phyloP scores from a whole-genome alignment of 2,797 vertebrate genomes.

The Coracias cyanogaster region DNA sequence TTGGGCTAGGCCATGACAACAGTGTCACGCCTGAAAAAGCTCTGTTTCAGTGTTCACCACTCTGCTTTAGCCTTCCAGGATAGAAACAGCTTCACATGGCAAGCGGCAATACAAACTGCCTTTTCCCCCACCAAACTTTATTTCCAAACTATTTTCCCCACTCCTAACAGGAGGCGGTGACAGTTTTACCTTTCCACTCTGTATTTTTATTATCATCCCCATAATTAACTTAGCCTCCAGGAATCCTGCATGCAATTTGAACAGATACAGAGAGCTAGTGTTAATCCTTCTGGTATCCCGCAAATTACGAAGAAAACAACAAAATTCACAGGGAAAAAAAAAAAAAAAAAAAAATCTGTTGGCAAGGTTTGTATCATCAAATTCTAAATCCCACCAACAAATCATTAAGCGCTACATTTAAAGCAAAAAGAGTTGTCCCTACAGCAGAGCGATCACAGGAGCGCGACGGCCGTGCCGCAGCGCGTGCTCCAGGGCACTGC shows the following conservation, averaged over 20 bases:
- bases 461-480: slow-evolving; percentile 74
- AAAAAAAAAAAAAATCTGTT: background rate
- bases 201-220: background rate
- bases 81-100: background rate
- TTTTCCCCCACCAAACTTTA: background rate
- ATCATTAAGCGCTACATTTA: background rate
- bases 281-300: background rate
- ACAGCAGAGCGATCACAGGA: slow-evolving; percentile 62
- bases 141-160: background rate
- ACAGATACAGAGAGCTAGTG: background rate
- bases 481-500: slow-evolving; percentile 74
- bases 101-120: background rate
- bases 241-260: background rate
- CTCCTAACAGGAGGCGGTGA: background rate
- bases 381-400: background rate
- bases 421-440: slow-evolving; percentile 31
- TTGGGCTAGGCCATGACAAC: background rate
- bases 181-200: background rate
- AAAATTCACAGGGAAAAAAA: background rate
- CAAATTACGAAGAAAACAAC: background rate
- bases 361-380: background rate
- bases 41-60: background rate
- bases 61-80: accelerated
- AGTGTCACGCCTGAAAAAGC: background rate
- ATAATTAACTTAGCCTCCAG: background rate